Evolutionary conservation across 2,797 vertebrate species (phyloP), one percentile per base, ranked within the genome.

Genomic region (Diceros bicornis): DNA sequence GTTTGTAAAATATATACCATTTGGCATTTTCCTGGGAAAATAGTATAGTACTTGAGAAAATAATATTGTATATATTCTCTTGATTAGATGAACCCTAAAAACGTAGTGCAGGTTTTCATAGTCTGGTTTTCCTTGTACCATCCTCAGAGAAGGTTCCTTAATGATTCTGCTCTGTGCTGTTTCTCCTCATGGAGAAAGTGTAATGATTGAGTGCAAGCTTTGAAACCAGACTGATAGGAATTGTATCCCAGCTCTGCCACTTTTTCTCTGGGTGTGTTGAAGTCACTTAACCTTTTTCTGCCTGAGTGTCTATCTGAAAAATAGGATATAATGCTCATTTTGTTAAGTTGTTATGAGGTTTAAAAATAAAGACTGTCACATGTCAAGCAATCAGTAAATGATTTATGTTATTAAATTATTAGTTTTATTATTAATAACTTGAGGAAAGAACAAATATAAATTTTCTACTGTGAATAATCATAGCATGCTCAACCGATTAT

Each of bases 361-460:
- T 78, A 84, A 87, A 92, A 89, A 61, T 34, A 75, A 91, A 91
- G n/a, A 75, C 9, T 89, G 29, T 55, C 16, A 57, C n/a, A 13
- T 90, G 32, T 29, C 27, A 94, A 57, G 8, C 29, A 89, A 81
- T 37, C 55, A 69, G 11, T 72, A 94, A 82, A 61, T 68, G 2
- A 71, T 96, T 74, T 17, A 25, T 61, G 8, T 75, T 91, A 79
- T 79, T 61, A 87, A 88, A 34, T 91, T 91, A 59, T 87, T 85
- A 64, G 32, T 72, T 86, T 98, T 81, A 85, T 77, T 89, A 66
- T 72, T 82, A 50, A 29, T 85, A 91, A 74, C n/a, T 66, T 74
- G 37, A 86, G 25, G 13, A 84, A 94, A 85, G 27, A 95, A 69
- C 0, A 61, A 57, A 62, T 59, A 47, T 32, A 57, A 69, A 84